Evolutionary conservation across 2,797 vertebrate genomes (phyloP).

Genomic region (Urophycis tenuis): DNA sequence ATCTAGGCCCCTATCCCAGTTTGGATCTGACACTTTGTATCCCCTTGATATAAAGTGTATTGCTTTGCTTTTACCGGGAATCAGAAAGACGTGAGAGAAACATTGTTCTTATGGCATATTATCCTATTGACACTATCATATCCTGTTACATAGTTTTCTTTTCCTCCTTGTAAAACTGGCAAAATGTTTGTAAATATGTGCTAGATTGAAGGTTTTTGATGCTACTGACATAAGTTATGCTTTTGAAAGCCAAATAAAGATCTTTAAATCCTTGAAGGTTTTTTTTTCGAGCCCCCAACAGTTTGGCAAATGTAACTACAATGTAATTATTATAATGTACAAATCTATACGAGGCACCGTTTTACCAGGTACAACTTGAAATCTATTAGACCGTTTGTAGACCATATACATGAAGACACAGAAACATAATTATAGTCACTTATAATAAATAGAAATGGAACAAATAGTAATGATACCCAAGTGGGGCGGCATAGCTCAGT

Average conservation of each 20-base stretch:
- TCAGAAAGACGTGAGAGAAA: constrained; percentile 43
- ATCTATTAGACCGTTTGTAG: neutral
- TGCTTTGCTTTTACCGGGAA: constrained; percentile 50
- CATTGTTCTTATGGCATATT: constrained; percentile 50
- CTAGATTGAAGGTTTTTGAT: constrained; percentile 78
- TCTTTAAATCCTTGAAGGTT: constrained; percentile 60
- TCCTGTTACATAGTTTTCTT: constrained; percentile 49
- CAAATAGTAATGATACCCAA: too few species aligned
- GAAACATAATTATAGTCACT: too few species aligned
- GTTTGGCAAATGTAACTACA: neutral
- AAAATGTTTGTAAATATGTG: constrained; percentile 84
- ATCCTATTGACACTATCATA: constrained; percentile 43
- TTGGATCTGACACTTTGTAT: constrained; percentile 43
- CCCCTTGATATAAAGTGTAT: constrained; percentile 53
- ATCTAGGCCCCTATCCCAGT: constrained; percentile 38
- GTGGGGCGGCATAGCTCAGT: too few species aligned
- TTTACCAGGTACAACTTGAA: neutral
- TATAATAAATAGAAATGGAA: too few species aligned
- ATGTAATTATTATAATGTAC: neutral
- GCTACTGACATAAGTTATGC: constrained; percentile 73
- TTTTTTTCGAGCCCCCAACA: neutral
- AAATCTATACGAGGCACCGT: neutral
- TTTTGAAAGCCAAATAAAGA: constrained; percentile 86
- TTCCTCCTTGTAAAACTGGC: constrained; percentile 67
- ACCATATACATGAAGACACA: neutral